A percentile compares a stretch with the other conserved stretches of the same genome.
Evolutionary conservation across 2,888 invertebrate genomes (phyloP).

Genomic region (Thera obeliscata): DNA sequence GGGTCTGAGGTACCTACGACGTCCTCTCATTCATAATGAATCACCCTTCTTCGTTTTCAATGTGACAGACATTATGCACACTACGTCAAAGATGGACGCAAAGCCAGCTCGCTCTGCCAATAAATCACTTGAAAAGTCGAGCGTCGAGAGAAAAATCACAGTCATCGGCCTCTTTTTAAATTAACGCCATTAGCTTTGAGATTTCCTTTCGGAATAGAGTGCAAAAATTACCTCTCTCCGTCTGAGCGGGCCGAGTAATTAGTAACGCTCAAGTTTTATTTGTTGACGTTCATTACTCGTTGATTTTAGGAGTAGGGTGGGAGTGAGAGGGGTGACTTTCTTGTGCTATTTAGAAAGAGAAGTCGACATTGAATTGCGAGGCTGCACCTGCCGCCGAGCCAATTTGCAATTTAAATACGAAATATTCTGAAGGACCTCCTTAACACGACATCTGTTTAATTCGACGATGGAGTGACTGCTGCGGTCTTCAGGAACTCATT

Average conservation of each 20-base stretch:
- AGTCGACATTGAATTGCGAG: slow-evolving; percentile 63
- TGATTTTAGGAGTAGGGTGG: slow-evolving; percentile 69
- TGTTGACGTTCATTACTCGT: slow-evolving; percentile 83
- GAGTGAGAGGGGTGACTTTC: slow-evolving; percentile 58
- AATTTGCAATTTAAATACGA: slow-evolving; percentile 85
- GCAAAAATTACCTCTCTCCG: slow-evolving; percentile 82
- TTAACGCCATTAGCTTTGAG: slow-evolving; percentile 83
- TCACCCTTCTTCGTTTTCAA: slow-evolving; percentile 70
- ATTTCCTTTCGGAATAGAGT: slow-evolving; percentile 81
- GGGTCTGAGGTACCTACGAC: slow-evolving; percentile 67
- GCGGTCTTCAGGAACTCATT: slow-evolving; percentile 71
- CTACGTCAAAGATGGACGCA: slow-evolving; percentile 40
- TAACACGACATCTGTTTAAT: slow-evolving; percentile 85
- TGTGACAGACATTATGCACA: slow-evolving; percentile 71
- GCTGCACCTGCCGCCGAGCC: slow-evolving; percentile 81
- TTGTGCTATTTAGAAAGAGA: slow-evolving; percentile 64
- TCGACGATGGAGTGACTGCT: slow-evolving; percentile 81
- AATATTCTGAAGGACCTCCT: slow-evolving; percentile 82
- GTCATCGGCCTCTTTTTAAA: slow-evolving; percentile 82
- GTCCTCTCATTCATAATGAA: slow-evolving; percentile 72
- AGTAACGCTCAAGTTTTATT: slow-evolving; percentile 85
- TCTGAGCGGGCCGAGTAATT: slow-evolving; percentile 79
- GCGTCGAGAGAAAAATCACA: slow-evolving; percentile 76
- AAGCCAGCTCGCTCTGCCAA: slow-evolving; percentile 52
- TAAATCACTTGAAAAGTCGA: slow-evolving; percentile 76